phyloP scores from a whole-genome alignment of 2,113 vertebrate species.

The Hystrix brachyura region DNA sequence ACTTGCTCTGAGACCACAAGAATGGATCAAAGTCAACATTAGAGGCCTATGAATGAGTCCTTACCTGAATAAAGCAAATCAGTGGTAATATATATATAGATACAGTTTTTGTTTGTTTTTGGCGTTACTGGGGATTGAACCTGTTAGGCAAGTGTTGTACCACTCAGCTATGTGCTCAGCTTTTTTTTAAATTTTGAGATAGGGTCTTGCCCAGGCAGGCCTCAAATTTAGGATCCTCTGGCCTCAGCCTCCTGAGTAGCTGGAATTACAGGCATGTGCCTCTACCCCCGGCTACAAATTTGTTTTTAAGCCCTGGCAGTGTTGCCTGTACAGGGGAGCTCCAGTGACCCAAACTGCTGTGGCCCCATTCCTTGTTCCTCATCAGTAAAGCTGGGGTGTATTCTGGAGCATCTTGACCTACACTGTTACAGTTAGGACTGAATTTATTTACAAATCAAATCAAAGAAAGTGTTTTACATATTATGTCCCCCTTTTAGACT shows the following conservation, averaged over 20 bases:
- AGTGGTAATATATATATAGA: background rate
- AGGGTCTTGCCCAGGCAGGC: background rate
- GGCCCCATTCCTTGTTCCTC: background rate
- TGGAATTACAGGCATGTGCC: background rate
- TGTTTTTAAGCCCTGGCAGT: constrained; percentile 30
- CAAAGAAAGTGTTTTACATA: constrained; percentile 26
- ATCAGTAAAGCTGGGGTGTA: background rate
- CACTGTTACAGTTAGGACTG: background rate
- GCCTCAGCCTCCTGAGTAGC: background rate
- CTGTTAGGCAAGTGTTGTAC: background rate
- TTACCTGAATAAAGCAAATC: constrained; percentile 29
- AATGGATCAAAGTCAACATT: constrained; percentile 23
- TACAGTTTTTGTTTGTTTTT: background rate
- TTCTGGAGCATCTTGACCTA: background rate
- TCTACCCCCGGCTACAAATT: background rate
- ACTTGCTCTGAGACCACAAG: background rate
- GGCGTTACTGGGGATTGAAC: background rate
- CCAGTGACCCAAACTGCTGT: constrained; percentile 23
- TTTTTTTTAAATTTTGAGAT: background rate
- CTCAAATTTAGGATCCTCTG: background rate
- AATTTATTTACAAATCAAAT: constrained; percentile 43
- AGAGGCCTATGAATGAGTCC: constrained; percentile 49
- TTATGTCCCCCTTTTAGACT: constrained; percentile 55
- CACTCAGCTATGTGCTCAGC: background rate
- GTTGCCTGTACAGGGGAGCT: background rate